Conservation (phyloP, 2,888 invertebrate species). For the Caenorhabditis imperialis region DNA sequence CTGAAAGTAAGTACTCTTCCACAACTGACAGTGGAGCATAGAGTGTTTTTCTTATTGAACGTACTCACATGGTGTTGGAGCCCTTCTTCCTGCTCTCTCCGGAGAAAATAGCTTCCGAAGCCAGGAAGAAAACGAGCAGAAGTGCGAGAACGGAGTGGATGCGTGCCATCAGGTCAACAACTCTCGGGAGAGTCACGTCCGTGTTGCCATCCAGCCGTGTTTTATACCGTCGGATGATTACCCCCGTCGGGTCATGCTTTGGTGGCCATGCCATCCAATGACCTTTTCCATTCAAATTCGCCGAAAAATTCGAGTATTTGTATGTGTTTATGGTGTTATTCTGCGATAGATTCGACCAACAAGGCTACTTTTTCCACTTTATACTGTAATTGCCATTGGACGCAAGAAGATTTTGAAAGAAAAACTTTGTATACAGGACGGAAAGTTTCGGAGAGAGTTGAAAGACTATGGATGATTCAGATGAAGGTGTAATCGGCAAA, state of each 20-base stretch:
- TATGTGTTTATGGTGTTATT: too few relatives aligned
- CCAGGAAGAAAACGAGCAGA: conserved; percentile 9
- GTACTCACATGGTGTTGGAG: conserved; percentile 10
- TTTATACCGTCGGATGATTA: conserved; percentile 35
- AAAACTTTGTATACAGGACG: conserved; percentile 14
- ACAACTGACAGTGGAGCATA: too few relatives aligned
- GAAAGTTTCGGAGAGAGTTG: conserved; percentile 6
- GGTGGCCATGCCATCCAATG: conserved; percentile 39
- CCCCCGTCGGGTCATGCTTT: conserved; percentile 35
- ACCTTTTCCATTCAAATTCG: conserved; percentile 42
- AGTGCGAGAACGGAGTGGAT: conserved; percentile 12
- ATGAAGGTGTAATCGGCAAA: conserved; percentile 67
- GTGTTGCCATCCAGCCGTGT: conserved; percentile 16
- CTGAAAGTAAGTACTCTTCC: too few relatives aligned
- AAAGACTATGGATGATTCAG: conserved; percentile 17
- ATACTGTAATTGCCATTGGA: conserved; percentile 27
- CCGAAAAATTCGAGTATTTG: conserved; percentile 25
- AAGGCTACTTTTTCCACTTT: conserved; percentile 14
- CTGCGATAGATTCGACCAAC: conserved; percentile 31
- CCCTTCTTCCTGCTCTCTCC: conserved; percentile 35
- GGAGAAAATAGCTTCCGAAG: conserved; percentile 3
- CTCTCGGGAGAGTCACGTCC: too few relatives aligned
- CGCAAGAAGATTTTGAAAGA: background rate
- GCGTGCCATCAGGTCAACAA: conserved; percentile 10
- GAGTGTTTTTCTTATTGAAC: too few relatives aligned